Evolutionary conservation across 2,113 vertebrate species (phyloP), one percentile per base, ranked within the genome.

Genomic region (Epinephelus fuscoguttatus): DNA sequence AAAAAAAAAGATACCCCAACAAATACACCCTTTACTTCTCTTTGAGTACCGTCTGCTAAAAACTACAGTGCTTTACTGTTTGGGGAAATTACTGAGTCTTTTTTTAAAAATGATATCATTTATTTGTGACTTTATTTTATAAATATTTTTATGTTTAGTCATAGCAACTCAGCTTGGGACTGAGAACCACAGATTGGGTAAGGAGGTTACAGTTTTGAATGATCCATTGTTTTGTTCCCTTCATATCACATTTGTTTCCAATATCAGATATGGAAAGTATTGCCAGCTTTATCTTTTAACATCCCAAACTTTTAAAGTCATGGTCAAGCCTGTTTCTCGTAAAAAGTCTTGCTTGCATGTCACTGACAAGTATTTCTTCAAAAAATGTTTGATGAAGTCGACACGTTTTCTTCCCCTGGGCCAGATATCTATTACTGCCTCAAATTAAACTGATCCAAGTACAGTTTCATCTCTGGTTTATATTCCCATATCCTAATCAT

Each of bases 371-470:
- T 30, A 64, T 70, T 21, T 52, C 3, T 19, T 0, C 23, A 6
- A 7, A 37, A 70, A 33, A 60, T 50, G 9, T 56, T 70, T 52
- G 13, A 52, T 40, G 4, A 49, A 17, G 15, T 30, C 2, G 0
- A 30, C 49, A 27, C 27, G 19, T 10, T 66, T 69, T 64, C 40
- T 60, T 74, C 21, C 78, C 27, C 74, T 40, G 53, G 59, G 52
- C 81, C 27, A 49, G 67, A 86, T 66, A 77, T 68, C 11, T 60
- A 2, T 27, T 59, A 0, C 14, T 71, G 0, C 53, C 47, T 70
- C 30, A 55, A 40, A 72, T 53, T 21, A 47, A 78, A 50, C 50
- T 4, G 7, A 49, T 79, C 1, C 12, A 49, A 84, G 81, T 14
- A 67, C 27, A 37, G 50, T 27, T 63, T 42, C 30, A 62, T 60